phyloP scores from a whole-genome alignment of 2,113 vertebrate species.

The Oncorhynchus gorbuscha region DNA sequence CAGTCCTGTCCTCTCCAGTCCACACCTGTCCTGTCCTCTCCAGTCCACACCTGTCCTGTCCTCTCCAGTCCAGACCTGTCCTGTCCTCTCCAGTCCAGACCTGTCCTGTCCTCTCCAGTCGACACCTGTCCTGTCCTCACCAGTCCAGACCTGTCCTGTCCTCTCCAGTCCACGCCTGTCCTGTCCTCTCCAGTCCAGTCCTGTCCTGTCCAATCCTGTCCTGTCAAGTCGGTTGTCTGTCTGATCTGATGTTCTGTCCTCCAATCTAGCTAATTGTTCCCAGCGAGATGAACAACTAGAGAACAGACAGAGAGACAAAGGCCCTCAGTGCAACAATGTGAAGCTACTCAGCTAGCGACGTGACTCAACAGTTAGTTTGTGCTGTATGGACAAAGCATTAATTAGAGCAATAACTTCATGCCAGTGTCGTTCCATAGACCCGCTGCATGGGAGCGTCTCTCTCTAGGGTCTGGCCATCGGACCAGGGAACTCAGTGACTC shows the following conservation, averaged over 20 bases:
- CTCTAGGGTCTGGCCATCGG: conserved; percentile 48
- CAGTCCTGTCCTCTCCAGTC: too few relatives aligned
- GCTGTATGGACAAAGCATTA: conserved; percentile 62
- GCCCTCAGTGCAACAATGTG: conserved; percentile 58
- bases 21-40: too few relatives aligned
- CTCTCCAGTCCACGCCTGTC: too few relatives aligned
- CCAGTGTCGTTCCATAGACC: conserved; percentile 65
- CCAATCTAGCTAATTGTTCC: conserved; percentile 73
- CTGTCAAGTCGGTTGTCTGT: conserved; percentile 37
- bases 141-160: too few relatives aligned
- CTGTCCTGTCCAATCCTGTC: conserved; percentile 30
- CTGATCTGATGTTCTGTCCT: conserved; percentile 37
- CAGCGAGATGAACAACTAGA: conserved; percentile 23
- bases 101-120: background rate
- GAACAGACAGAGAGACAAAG: conserved; percentile 61
- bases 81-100: too few relatives aligned
- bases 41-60: too few relatives aligned
- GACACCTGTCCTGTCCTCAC: too few relatives aligned
- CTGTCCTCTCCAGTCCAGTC: conserved; percentile 1
- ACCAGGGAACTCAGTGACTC: background rate
- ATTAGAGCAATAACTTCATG: conserved; percentile 83
- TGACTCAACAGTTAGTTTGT: conserved; percentile 55
- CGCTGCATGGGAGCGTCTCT: conserved; percentile 21
- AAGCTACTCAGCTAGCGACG: conserved; percentile 15
- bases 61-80: too few relatives aligned